Evolutionary conservation across 2,888 invertebrate genomes (phyloP).

Genomic region (Dascillus cervinus): DNA sequence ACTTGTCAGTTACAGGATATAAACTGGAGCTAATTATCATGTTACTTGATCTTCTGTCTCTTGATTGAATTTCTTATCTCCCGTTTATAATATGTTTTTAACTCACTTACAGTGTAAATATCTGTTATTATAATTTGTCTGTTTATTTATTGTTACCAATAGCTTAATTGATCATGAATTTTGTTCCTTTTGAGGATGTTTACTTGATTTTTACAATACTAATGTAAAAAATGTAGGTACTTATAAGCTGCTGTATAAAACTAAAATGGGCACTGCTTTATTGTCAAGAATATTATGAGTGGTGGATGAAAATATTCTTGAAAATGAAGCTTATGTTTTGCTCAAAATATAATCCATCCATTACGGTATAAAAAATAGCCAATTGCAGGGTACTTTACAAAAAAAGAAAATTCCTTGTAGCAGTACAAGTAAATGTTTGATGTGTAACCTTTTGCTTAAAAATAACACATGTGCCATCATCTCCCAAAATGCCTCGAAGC

Average conservation of each 20-base stretch:
- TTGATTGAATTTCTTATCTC: background rate
- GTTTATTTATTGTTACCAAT: no score
- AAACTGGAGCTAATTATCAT: no score
- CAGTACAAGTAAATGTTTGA: slow-evolving; percentile 24
- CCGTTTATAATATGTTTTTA: background rate
- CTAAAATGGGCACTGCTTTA: slow-evolving; percentile 11
- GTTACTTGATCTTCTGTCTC: no score
- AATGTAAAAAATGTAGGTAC: no score
- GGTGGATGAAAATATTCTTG: slow-evolving; percentile 11
- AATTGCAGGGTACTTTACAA: slow-evolving; percentile 38
- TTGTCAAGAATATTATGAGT: slow-evolving; percentile 14
- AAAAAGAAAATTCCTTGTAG: slow-evolving; percentile 21
- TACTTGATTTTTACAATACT: no score
- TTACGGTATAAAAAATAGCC: slow-evolving; percentile 30
- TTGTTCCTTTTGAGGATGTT: no score
- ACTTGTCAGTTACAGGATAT: no score
- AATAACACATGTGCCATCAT: slow-evolving; percentile 9
- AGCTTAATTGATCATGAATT: no score
- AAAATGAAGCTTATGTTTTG: slow-evolving; percentile 23
- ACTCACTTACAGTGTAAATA: background rate
- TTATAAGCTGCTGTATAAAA: no score
- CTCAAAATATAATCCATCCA: slow-evolving; percentile 44
- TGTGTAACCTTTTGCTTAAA: slow-evolving; percentile 16
- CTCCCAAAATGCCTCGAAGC: no score
- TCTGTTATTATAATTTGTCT: no score